Percentiles rank a stretch among this genome's conserved stretches.
Evolutionary conservation across 2,113 vertebrate genomes (phyloP).

Genomic region (Hyperopisus bebe): DNA sequence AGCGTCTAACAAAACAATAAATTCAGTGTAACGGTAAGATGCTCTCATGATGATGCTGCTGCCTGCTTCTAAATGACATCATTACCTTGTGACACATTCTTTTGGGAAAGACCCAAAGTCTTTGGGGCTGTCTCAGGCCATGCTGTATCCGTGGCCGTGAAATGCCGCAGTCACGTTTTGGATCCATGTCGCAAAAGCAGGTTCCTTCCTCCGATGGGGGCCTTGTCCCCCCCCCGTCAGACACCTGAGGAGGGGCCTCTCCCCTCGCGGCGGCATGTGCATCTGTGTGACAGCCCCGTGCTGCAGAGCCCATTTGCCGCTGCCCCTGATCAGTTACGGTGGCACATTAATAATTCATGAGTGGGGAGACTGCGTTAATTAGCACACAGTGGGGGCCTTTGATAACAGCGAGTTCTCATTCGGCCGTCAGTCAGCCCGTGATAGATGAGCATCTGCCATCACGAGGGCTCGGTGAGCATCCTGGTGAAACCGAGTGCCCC

Average conservation of each 20-base stretch:
- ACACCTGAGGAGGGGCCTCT: not conserved
- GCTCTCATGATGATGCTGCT: not conserved
- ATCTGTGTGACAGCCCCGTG: constrained; percentile 29
- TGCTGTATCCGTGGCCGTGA: not conserved
- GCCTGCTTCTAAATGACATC: not conserved
- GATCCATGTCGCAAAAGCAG: not conserved
- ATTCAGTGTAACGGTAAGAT: not conserved
- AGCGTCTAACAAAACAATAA: no score
- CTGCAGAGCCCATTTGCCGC: constrained; percentile 69
- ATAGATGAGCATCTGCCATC: constrained; percentile 87
- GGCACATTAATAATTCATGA: constrained; percentile 98
- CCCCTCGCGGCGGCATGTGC: not conserved
- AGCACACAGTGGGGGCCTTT: constrained; percentile 98
- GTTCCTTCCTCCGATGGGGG: not conserved
- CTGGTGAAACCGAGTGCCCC: constrained; percentile 87
- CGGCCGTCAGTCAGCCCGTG: constrained; percentile 96
- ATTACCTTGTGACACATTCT: not conserved
- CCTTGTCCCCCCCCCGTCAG: not conserved
- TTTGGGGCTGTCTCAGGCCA: not conserved
- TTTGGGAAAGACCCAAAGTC: not conserved
- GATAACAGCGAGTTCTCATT: constrained; percentile 95
- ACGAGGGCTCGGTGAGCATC: constrained; percentile 72
- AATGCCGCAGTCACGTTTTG: not conserved
- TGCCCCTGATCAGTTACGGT: constrained; percentile 91
- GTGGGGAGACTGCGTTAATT: constrained; percentile 96